Evolutionary conservation across 2,888 invertebrate species (phyloP), one percentile per base, ranked within the genome.

Genomic region (Drosophila phalerata): DNA sequence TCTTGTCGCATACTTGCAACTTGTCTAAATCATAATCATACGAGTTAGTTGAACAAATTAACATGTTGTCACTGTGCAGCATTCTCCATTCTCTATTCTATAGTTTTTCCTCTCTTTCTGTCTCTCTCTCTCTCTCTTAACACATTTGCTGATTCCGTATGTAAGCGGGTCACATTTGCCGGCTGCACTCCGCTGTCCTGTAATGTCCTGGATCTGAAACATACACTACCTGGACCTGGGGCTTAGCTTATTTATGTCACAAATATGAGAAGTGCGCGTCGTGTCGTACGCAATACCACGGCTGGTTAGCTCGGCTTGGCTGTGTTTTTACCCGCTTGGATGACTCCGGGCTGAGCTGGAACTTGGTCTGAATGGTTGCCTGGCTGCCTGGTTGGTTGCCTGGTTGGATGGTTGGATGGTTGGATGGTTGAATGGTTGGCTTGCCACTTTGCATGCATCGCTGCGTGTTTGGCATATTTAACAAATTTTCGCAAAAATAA

Each of bases 391-490:
- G 45, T 25, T 47, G 47, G 52, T 47, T 38, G 38, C 1, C 45
- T 73, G 53, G 62, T 34, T 60, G 69, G 65, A 65, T 61, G 60
- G 55, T 43, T 28, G 34, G 15, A 17, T 38, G 47, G 37, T 72
- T 60, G 60, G 55, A 37, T 25, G 32, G 15, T 17, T 38, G 45
- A n/a, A 10, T 73, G 49, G 71, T 49, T 61, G 69, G 66, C 45
- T 72, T 52, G 80, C 86, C 88, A 85, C 81, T 88, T 88, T 85
- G 89, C 84, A 85, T 85, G 84, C 84, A 88, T 84, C 88, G 84
- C 88, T 85, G 84, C 84, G 89, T 88, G 89, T 88, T 88, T 85
- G 84, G 87, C 84, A 85, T 85, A 85, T 85, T 85, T 85, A 85
- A 88, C 84, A 88, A 88, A 85, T 88, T 88, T 85, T 85, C 84